Evolutionary conservation across 2,888 invertebrate genomes (phyloP).

Genomic region (Andrena bicolor): DNA sequence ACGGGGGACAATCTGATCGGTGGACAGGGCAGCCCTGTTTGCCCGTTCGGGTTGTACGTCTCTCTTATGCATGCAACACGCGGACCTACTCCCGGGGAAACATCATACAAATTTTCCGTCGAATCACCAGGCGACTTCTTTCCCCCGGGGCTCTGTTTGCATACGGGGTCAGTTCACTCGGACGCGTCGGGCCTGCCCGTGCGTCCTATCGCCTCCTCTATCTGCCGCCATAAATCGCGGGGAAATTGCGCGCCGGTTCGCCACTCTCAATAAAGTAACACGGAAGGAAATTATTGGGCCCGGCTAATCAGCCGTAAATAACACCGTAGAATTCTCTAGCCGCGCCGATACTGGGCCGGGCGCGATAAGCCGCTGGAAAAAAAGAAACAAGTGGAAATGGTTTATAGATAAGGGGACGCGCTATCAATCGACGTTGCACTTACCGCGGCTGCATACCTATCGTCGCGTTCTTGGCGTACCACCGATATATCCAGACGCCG

Average conservation of each 20-base stretch:
- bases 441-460: slow-evolving; percentile 65
- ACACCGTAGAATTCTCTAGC: slow-evolving; percentile 43
- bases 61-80: slow-evolving; percentile 39
- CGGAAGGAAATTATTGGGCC: slow-evolving; percentile 53
- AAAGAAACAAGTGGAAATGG: slow-evolving; percentile 54
- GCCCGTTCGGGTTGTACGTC: not conserved
- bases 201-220: slow-evolving; percentile 27
- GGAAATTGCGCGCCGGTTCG: slow-evolving; percentile 34
- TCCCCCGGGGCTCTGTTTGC: slow-evolving; percentile 28
- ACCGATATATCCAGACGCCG: slow-evolving; percentile 49
- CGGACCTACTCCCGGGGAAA: not conserved
- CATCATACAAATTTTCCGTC: slow-evolving; percentile 14
- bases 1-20: not conserved
- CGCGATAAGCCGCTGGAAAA: slow-evolving; percentile 33
- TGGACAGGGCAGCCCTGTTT: not conserved
- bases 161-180: slow-evolving; percentile 13
- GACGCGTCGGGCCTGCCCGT: slow-evolving; percentile 9
- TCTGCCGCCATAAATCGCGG: slow-evolving; percentile 44
- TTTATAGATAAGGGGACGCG: slow-evolving; percentile 62
- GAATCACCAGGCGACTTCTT: slow-evolving; percentile 20
- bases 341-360: slow-evolving; percentile 17
- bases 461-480: slow-evolving; percentile 68
- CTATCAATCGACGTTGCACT: slow-evolving; percentile 69
- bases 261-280: slow-evolving; percentile 53
- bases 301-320: slow-evolving; percentile 54